Evolutionary conservation across 2,888 invertebrate species (phyloP).

Genomic region (Empis livida): DNA sequence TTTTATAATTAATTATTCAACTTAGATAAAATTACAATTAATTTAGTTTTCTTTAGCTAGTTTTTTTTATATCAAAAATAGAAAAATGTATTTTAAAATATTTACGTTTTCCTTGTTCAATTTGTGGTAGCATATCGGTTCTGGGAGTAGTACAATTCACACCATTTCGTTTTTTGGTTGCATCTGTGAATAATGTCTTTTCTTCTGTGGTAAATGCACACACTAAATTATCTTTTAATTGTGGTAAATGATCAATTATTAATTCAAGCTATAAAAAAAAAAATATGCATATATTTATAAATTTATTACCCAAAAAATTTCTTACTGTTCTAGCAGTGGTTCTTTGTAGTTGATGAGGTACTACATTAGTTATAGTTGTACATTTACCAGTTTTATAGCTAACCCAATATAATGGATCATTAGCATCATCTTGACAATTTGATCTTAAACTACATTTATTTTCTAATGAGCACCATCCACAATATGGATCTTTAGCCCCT

Average conservation of each 20-base stretch:
- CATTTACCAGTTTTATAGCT: conserved; percentile 94
- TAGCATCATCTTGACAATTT: conserved; percentile 83
- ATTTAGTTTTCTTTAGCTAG: neutral
- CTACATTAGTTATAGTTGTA: conserved; percentile 85
- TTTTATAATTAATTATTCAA: no score
- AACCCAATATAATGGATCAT: conserved; percentile 90
- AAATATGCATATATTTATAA: neutral
- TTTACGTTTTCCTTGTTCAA: conserved; percentile 77
- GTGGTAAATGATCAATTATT: conserved; percentile 90
- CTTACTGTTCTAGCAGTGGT: conserved; percentile 76
- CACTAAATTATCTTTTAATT: conserved; percentile 74
- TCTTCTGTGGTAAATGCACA: conserved; percentile 90
- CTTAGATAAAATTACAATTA: no score
- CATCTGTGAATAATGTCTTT: conserved; percentile 80
- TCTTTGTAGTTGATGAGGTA: conserved; percentile 81
- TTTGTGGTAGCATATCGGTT: conserved; percentile 83
- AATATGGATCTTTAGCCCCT: conserved; percentile 90
- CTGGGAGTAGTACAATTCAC: conserved; percentile 93
- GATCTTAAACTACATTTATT: conserved; percentile 89
- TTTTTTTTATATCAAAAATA: no score
- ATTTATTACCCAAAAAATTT: conserved; percentile 15
- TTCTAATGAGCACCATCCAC: conserved; percentile 94
- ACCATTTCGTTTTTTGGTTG: conserved; percentile 77
- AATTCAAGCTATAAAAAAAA: conserved; percentile 56
- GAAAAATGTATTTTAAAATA: no score